Evolutionary conservation across 1,140 invertebrate species (phyloP), one percentile per base, ranked within the genome.

Genomic region (Zaprionus davidi): DNA sequence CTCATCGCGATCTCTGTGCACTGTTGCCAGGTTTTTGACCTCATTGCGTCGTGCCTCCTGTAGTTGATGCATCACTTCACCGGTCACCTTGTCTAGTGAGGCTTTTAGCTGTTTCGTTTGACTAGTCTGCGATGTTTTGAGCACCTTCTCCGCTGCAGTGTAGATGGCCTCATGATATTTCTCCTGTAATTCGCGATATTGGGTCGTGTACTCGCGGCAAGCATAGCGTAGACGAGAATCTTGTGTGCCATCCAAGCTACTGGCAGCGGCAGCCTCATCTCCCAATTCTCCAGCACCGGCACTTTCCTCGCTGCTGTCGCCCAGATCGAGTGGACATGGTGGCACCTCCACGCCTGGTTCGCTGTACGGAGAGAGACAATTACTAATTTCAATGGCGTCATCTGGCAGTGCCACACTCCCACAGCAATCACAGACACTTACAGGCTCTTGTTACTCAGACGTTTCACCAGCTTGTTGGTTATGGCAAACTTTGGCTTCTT

Each of bases 1-100:
- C 92, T 99, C 98, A 81, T 98, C 97, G 90, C 98, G 97, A 91
- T 99, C 98, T 81, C 95, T 96, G 86, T 97, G 96, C 71, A 95
- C 95, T 79, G 97, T 97, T 15, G 96, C 94, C 57, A 98, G 93
- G 34, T 94, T 95, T 92, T 98, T 98, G 46, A 98, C 97, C 91
- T 99, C 97, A 59, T 97, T 96, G 76, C 97, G 95, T 65, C 96
- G 95, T 71, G 96, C 95, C 24, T 95, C 95, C 74, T 98, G 96
- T 72, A 98, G 93, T 86, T 96, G 95, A 84, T 97, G 96, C 94
- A 97, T 97, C 15, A 98, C 95, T 76, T 97, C 97, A 38, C 95
- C 95, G 22, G 96, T 97, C 79, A 97, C 96, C 58, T 95, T 94
- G 76, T 98, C 96, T 56, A 97, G 93, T 65, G 95, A 93, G 24